A percentile compares a stretch with the other conserved stretches of the same genome.
Conservation (phyloP, 2,113 vertebrate genomes). For the Progne subis region DNA sequence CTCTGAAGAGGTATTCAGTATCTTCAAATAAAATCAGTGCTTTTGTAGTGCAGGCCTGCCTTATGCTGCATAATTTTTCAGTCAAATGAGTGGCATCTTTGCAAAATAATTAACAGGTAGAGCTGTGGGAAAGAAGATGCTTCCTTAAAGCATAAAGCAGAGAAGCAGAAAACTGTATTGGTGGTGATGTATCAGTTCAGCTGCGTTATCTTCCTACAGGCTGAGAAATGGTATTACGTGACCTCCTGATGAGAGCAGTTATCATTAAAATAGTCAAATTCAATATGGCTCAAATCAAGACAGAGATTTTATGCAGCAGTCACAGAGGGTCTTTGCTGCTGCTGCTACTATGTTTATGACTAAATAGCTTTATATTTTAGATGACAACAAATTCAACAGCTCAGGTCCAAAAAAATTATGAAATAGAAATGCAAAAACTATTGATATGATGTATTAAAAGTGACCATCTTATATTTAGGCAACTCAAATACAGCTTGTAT, state of each 20-base stretch:
- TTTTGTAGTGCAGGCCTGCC: background rate
- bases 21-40: background rate
- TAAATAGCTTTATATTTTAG: background rate
- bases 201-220: background rate
- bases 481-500: background rate
- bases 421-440: background rate
- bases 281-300: background rate
- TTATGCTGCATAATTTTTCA: background rate
- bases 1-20: background rate
- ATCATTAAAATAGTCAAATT: background rate
- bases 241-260: background rate
- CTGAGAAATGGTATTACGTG: background rate
- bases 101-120: background rate
- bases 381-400: background rate
- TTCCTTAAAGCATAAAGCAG: background rate
- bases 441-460: background rate
- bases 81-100: background rate
- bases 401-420: background rate
- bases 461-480: background rate
- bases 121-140: background rate
- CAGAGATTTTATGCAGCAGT: background rate
- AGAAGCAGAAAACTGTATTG: background rate
- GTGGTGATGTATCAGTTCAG: background rate
- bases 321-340: background rate
- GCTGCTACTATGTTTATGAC: background rate